Evolutionary conservation across 2,113 vertebrate species (phyloP).

Genomic region (Anolis sagrei): DNA sequence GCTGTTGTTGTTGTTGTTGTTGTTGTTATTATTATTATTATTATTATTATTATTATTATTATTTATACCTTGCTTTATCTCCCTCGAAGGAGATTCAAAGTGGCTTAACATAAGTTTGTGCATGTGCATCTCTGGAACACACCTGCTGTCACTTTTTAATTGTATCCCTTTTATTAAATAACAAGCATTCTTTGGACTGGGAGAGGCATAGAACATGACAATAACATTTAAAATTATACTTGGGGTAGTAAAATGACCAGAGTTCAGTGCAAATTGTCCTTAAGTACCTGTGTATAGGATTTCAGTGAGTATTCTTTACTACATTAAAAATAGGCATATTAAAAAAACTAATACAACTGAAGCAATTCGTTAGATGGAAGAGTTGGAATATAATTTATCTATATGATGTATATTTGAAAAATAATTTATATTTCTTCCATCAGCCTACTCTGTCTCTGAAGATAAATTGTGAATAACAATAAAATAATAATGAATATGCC

Average conservation of each 20-base stretch:
- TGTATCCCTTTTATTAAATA: too few species aligned
- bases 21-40: too few species aligned
- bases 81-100: too few species aligned
- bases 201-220: background rate
- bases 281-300: background rate
- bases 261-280: background rate
- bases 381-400: background rate
- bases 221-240: background rate
- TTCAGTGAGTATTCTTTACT: background rate
- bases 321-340: background rate
- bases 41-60: too few species aligned
- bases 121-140: background rate
- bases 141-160: background rate
- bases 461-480: background rate
- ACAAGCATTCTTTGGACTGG: constrained; percentile 1
- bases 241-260: background rate
- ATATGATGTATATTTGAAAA: background rate
- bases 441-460: background rate
- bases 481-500: background rate
- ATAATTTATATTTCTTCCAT: background rate
- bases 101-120: background rate
- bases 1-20: too few species aligned
- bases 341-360: too few species aligned
- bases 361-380: background rate
- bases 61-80: too few species aligned